These are phyloP conservation scores for Onchidella celtica DNA, from an alignment of 2,888 invertebrate species.

Conservation along the genomic window DNA sequence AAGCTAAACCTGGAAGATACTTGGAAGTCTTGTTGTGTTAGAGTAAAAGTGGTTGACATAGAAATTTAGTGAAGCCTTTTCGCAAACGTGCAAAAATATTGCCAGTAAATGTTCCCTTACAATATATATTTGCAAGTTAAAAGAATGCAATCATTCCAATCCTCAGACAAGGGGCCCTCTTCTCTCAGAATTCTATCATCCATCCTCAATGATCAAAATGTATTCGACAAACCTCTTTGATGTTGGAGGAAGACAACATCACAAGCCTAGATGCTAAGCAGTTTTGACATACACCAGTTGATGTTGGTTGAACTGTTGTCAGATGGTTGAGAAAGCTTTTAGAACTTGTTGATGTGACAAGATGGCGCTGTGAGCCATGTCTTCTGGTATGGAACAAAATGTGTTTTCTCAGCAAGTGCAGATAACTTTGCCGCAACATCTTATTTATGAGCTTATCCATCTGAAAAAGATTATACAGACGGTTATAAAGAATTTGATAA, in stretches of 20 bases:
- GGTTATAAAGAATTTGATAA: no score
- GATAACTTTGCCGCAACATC: background rate
- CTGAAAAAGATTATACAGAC: slow-evolving; percentile 29
- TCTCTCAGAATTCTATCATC: no score
- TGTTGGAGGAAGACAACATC: background rate
- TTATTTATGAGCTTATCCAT: slow-evolving; percentile 37
- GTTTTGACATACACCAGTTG: slow-evolving; percentile 15
- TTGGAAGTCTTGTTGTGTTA: no score
- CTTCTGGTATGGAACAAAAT: background rate
- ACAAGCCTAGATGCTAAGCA: slow-evolving; percentile 10
- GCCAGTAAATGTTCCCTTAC: no score
- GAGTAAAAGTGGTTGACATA: no score
- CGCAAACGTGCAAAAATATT: no score
- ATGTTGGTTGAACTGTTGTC: slow-evolving; percentile 23
- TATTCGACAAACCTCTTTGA: slow-evolving; percentile 31
- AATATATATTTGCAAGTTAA: no score
- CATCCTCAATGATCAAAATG: no score
- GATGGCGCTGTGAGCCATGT: background rate
- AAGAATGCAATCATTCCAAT: no score
- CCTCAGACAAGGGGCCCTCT: no score
- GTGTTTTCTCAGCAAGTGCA: background rate
- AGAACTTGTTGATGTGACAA: background rate
- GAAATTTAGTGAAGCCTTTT: no score
- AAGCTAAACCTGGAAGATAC: no score
- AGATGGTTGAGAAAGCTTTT: slow-evolving; percentile 12